A percentile compares a stretch with the other conserved stretches of the same genome.
These are phyloP conservation scores for Catagonus wagneri DNA, from an alignment of 2,113 vertebrate genomes.

Conservation along the genomic window DNA sequence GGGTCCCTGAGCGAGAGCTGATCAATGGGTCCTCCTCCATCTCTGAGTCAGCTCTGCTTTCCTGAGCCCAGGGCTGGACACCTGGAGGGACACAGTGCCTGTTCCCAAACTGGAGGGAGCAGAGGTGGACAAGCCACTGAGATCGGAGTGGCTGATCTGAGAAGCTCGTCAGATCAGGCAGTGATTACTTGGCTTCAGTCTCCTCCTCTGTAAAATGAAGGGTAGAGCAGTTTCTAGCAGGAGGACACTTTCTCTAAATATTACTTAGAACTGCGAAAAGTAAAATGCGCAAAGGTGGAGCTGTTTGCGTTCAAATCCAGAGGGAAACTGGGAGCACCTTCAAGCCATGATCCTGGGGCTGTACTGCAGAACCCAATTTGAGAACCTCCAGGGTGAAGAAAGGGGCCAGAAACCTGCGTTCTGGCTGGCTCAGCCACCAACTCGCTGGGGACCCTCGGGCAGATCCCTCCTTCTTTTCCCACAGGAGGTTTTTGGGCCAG, in stretches of 20 bases:
- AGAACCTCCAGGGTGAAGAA: not conserved
- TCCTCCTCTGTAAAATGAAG: not conserved
- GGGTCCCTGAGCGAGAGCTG: rapidly evolving
- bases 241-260: not conserved
- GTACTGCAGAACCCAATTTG: not conserved
- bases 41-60: not conserved
- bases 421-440: not conserved
- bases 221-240: not conserved
- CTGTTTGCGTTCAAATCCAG: not conserved
- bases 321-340: not conserved
- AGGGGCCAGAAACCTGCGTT: not conserved
- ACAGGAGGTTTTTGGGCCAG: not conserved
- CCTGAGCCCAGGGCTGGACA: not conserved
- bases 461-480: not conserved
- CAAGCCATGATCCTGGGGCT: not conserved
- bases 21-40: not conserved
- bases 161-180: not conserved
- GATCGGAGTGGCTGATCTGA: not conserved
- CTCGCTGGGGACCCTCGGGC: too few species aligned
- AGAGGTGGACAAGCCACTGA: too few species aligned
- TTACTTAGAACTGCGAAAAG: not conserved
- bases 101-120: not conserved
- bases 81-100: not conserved
- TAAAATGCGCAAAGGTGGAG: not conserved
- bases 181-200: not conserved